Conservation (phyloP, 2,888 invertebrate genomes). For the Alviniconcha strummeri region DNA sequence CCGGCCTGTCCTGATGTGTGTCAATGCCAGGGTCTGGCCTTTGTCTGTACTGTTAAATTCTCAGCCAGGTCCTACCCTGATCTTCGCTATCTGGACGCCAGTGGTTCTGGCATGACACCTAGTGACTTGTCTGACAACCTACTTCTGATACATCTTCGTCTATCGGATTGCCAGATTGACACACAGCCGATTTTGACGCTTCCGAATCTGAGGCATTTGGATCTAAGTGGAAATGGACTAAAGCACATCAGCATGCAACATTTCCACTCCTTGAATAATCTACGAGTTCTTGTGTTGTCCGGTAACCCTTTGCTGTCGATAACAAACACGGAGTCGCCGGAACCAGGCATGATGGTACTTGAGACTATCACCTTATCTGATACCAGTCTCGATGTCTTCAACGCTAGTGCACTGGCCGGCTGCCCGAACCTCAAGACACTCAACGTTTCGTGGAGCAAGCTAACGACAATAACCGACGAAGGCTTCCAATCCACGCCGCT, state of each 20-base stretch:
- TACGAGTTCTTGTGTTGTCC: neutral
- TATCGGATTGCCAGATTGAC: neutral
- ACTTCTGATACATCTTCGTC: neutral
- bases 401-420: neutral
- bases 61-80: neutral
- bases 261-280: neutral
- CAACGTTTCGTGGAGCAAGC: neutral
- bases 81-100: neutral
- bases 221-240: slow-evolving; percentile 12
- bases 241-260: neutral
- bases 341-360: neutral
- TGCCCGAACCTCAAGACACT: neutral
- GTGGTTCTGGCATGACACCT: neutral
- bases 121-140: neutral
- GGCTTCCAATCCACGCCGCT: neutral
- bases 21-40: slow-evolving; percentile 7
- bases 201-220: slow-evolving; percentile 2
- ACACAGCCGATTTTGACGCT: neutral
- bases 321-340: neutral
- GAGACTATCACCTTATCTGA: neutral
- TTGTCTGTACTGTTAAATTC: neutral
- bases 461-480: neutral
- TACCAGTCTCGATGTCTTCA: neutral
- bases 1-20: neutral
- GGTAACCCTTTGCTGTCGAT: slow-evolving; percentile 4